Conservation (phyloP, 2,888 invertebrate species). For the Adelphocoris suturalis region DNA sequence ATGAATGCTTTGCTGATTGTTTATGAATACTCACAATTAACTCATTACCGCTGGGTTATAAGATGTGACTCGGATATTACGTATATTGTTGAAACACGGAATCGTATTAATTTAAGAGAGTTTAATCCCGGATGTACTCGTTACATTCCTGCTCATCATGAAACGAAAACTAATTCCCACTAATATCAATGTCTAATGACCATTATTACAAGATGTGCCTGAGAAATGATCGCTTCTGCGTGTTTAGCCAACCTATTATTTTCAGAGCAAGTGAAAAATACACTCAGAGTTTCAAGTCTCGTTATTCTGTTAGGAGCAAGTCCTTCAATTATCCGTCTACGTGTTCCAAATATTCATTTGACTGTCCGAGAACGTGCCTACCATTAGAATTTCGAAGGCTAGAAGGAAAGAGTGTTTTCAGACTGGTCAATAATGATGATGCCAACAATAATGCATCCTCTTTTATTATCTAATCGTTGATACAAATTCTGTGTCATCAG, state of each 20-base stretch:
- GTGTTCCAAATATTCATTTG: slow-evolving; percentile 25
- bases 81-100: too few species aligned
- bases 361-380: slow-evolving; percentile 16
- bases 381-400: slow-evolving; percentile 14
- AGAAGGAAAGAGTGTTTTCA: slow-evolving; percentile 10
- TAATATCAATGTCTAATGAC: too few species aligned
- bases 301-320: slow-evolving; percentile 21
- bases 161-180: too few species aligned
- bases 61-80: too few species aligned
- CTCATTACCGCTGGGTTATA: too few species aligned
- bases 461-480: not conserved
- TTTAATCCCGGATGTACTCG: too few species aligned
- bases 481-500: too few species aligned
- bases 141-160: too few species aligned
- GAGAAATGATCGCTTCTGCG: not conserved
- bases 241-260: slow-evolving; percentile 15
- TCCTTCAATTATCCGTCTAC: slow-evolving; percentile 36
- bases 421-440: slow-evolving; percentile 8
- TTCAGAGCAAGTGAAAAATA: not conserved
- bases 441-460: not conserved
- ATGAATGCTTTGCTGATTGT: too few species aligned
- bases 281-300: slow-evolving; percentile 14
- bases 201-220: too few species aligned
- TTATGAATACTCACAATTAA: too few species aligned
- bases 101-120: too few species aligned